Evolutionary conservation across 2,888 invertebrate species (phyloP), one percentile per base, ranked within the genome.

Genomic region (Pollenia griseotomentosa): DNA sequence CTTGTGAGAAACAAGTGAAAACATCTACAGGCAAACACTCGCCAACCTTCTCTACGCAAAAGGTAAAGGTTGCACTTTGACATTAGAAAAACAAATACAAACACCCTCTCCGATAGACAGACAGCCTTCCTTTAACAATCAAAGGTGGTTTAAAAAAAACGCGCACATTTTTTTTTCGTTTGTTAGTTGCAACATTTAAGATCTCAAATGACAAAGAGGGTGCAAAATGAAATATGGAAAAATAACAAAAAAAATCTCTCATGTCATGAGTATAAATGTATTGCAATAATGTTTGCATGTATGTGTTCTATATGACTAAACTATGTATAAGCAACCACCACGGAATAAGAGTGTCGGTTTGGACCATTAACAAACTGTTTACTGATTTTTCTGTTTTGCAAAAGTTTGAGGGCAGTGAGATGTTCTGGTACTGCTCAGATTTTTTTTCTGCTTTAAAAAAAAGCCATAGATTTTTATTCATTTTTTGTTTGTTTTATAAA

Each of bases 11-110:
- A 51, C 10, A 77, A 71, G 51, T 63, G 61, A 51, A 70, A 80
- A 19, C 23, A 59, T 63, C 61, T 55, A 11, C 23, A n/a, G 55
- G 46, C n/a, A 68, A 53, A 61, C 14, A 9, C 11, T 59, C 9
- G 46, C 14, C 12, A 48, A 42, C 55, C 16, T 33, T 33, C 33
- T 7, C 11, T 59, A 12, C 9, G 44, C n/a, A 46, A 14, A 55
- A 63, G 55, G 55, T 63, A 65, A 65, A 23, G 48, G 70, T 19
- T 70, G 79, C 70, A 74, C 68, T 79, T 83, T 86, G 79, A 79
- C 86, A 79, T 48, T 68, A 57, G 71, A 74, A 19, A 75, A 66
- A 63, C 44, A 63, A 1, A 40, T 19, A 66, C 16, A 68, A 10
- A 11, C 53, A 71, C 5, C 23, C 23, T 42, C 14, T 5, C 9